Conservation (phyloP, 2,113 vertebrate genomes). For the Chrysemys picta region DNA sequence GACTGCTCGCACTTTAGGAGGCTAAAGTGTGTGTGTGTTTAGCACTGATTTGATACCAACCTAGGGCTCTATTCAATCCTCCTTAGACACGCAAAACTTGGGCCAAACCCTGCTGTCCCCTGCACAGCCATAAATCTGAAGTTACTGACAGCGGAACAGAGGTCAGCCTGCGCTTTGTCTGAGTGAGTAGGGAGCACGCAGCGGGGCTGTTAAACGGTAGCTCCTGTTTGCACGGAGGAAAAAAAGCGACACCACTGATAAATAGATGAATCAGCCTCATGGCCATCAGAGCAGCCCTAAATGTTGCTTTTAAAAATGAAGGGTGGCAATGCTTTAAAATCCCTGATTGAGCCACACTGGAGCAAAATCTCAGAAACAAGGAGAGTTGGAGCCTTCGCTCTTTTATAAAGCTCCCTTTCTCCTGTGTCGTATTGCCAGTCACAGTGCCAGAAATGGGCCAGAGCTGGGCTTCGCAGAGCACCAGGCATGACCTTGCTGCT, state of each 20-base stretch:
- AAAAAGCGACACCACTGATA: slow-evolving; percentile 25
- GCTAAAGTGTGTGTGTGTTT: accelerated
- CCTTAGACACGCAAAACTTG: background rate
- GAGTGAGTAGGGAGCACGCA: slow-evolving; percentile 38
- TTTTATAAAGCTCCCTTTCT: slow-evolving; percentile 41
- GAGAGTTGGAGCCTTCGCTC: background rate
- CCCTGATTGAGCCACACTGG: background rate
- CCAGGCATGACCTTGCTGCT: slow-evolving; percentile 34
- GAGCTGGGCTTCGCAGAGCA: slow-evolving; percentile 52
- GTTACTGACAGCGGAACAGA: slow-evolving; percentile 37
- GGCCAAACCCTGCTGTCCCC: background rate
- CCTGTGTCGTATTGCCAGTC: slow-evolving; percentile 61
- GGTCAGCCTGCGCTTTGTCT: slow-evolving; percentile 27
- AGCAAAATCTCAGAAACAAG: slow-evolving; percentile 32
- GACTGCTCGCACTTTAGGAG: background rate
- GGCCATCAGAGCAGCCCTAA: slow-evolving; percentile 51
- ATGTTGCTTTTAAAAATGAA: slow-evolving; percentile 53
- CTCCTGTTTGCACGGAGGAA: slow-evolving; percentile 21
- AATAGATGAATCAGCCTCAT: slow-evolving; percentile 60
- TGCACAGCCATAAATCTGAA: background rate
- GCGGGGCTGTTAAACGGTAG: background rate
- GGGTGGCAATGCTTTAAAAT: background rate
- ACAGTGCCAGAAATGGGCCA: slow-evolving; percentile 28
- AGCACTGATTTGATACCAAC: accelerated
- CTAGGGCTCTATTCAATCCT: background rate